phyloP scores from a whole-genome alignment of 1,140 invertebrate genomes.

The Pantala flavescens region DNA sequence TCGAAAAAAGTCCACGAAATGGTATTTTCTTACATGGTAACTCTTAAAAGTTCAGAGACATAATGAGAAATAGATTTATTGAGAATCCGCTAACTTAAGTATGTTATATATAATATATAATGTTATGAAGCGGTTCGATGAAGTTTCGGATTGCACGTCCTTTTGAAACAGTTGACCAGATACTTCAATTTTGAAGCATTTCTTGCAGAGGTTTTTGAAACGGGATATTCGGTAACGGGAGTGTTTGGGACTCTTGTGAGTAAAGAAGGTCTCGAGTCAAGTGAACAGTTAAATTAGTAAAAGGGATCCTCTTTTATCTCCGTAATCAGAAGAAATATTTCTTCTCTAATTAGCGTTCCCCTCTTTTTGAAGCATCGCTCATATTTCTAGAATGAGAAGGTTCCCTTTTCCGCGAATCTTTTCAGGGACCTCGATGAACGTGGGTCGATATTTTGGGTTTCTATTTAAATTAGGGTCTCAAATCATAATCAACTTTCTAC shows the following conservation, averaged over 20 bases:
- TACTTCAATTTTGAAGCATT: neutral
- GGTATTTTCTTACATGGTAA: too few species aligned
- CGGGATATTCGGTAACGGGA: neutral
- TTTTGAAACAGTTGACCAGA: neutral
- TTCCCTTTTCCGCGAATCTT: neutral
- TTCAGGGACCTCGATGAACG: too few species aligned
- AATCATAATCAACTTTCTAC: too few species aligned
- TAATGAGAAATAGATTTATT: too few species aligned
- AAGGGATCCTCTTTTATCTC: conserved; percentile 9
- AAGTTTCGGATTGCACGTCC: too few species aligned
- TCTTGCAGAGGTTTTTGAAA: neutral
- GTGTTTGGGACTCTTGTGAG: neutral
- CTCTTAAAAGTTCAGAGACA: too few species aligned
- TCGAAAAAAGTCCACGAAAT: too few species aligned
- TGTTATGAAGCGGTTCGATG: too few species aligned
- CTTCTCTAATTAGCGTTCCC: neutral
- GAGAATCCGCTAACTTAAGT: too few species aligned
- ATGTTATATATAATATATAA: too few species aligned
- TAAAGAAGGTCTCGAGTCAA: neutral
- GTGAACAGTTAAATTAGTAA: neutral
- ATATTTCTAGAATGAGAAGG: neutral
- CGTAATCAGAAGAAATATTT: neutral
- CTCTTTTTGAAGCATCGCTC: neutral
- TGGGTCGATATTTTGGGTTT: too few species aligned
- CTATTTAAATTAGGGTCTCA: too few species aligned